phyloP scores from a whole-genome alignment of 2,797 vertebrate genomes.

The Sandelia bainsii region DNA sequence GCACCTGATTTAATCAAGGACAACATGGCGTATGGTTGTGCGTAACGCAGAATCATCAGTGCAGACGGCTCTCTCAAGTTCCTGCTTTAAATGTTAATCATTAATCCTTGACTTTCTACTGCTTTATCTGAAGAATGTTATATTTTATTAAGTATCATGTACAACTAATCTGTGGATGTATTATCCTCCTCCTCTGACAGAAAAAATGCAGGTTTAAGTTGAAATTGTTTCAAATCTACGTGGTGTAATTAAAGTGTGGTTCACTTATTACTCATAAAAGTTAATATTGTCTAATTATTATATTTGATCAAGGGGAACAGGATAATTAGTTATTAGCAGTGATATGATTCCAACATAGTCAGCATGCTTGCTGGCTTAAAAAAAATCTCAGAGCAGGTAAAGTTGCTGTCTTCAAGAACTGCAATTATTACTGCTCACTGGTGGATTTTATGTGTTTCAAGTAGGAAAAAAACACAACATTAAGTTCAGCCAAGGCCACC shows the following conservation, averaged over 20 bases:
- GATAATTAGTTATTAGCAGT: conserved; percentile 8
- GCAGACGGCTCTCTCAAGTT: too few species aligned
- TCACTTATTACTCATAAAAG: conserved; percentile 6
- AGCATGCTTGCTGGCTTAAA: not conserved
- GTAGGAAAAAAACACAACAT: not conserved
- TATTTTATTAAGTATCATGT: too few species aligned
- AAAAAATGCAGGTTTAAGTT: too few species aligned
- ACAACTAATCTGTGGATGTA: too few species aligned
- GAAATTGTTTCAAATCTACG: not conserved
- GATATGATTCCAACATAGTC: conserved; percentile 13
- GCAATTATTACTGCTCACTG: not conserved
- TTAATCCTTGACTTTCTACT: too few species aligned
- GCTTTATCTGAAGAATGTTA: too few species aligned
- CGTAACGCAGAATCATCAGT: too few species aligned
- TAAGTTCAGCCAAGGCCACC: not conserved
- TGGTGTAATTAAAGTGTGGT: conserved; percentile 7
- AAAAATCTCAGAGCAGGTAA: conserved; percentile 2
- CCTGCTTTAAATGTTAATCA: too few species aligned
- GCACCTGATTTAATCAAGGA: too few species aligned
- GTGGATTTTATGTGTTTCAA: not conserved
- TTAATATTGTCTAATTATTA: not conserved
- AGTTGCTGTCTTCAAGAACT: not conserved
- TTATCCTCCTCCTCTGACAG: too few species aligned
- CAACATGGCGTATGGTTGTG: too few species aligned
- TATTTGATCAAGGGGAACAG: not conserved